Conservation (phyloP, 2,113 vertebrate genomes). For the Atractosteus spatula region DNA sequence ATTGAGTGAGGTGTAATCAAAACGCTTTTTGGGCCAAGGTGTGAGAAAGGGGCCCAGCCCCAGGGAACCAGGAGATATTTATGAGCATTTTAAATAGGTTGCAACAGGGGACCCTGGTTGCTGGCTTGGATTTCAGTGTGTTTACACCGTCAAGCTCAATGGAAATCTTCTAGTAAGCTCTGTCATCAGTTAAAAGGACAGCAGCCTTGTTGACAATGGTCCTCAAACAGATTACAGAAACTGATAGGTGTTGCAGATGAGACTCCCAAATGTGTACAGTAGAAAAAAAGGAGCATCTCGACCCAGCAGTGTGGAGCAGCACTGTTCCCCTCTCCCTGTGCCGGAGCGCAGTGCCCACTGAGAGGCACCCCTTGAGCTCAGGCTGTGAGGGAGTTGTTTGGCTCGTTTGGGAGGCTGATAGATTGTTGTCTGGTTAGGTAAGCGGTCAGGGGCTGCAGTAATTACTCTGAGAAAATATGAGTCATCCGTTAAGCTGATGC, state of each 20-base stretch:
- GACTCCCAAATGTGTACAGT: neutral
- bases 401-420: slow-evolving; percentile 21
- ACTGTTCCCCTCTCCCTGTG: neutral
- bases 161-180: neutral
- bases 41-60: slow-evolving; percentile 18
- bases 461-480: slow-evolving; percentile 38
- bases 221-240: too few species aligned
- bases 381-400: slow-evolving; percentile 16
- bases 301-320: too few species aligned
- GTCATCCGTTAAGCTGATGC: slow-evolving; percentile 26
- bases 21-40: slow-evolving; percentile 21
- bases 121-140: neutral
- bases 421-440: slow-evolving; percentile 27
- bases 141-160: neutral
- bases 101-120: neutral
- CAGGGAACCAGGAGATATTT: slow-evolving; percentile 8
- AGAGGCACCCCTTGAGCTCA: neutral
- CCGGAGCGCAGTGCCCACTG: neutral
- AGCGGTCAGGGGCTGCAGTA: slow-evolving; percentile 19
- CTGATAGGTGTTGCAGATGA: too few species aligned
- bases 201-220: too few species aligned
- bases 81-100: neutral
- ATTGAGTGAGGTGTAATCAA: slow-evolving; percentile 18
- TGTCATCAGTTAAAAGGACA: too few species aligned
- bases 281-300: neutral